Base-by-base conservation (phyloP, 2,888 invertebrate genomes). In the Thalpophila matura region DNA sequence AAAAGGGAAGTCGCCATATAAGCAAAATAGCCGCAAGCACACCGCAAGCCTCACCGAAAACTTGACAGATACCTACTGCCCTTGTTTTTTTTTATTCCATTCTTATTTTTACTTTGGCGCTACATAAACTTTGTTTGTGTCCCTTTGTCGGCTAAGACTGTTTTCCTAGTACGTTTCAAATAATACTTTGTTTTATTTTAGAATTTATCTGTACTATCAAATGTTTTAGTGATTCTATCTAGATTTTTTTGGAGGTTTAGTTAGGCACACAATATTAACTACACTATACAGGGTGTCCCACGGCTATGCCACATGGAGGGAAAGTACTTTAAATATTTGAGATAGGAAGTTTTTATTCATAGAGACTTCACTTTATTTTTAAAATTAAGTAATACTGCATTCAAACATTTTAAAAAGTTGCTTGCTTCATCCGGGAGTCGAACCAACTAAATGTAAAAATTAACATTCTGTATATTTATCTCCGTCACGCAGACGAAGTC, bases 81-180 rank as follows among this genome's bases (percentile, higher is more conserved):
- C 14, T 29, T 38, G 14, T 62, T 4, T 59, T 49, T 24, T 29
- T 46, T 42, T 37, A 33, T 10, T n/a, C 7, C 2, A 4, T 12
- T 47, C 14, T 45, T 26, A n/a, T 56, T 49, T 55, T 63, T 29
- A 38, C 20, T 38, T 26, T 5, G 49, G 7, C 16, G 3, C 12
- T 20, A 33, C 12, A 7, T 24, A 27, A 53, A 63, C 31, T 18
- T 27, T 43, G 26, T 43, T 31, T 1, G 4, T 7, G 5, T 26
- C 2, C 18, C 14, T 64, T 55, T 45, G 18, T 27, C 4, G 1
- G 4, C 14, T 12, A 16, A 43, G 43, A 22, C 29, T 12, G 62
- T 53, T 31, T 31, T 2, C n/a, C 16, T 26, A 16, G 43, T n/a
- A 26, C 18, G 16, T 35, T 33, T 29, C 5, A 16, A 53, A 40